These are phyloP conservation scores for Sussaba pulchella DNA, from an alignment of 2,888 invertebrate species.

Conservation along the genomic window DNA sequence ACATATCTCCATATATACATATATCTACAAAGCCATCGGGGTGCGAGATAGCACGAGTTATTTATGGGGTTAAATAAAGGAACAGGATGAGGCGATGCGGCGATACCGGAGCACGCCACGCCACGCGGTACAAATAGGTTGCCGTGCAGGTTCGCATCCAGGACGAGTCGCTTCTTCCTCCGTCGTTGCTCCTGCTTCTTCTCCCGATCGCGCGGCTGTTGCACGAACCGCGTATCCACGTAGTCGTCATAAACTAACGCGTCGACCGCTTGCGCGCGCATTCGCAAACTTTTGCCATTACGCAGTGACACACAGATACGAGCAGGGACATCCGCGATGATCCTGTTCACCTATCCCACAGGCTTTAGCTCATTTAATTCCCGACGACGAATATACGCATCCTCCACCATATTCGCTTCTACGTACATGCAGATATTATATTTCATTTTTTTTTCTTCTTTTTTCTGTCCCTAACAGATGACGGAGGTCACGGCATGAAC, in stretches of 20 bases:
- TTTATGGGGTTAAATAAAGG: slow-evolving; percentile 83
- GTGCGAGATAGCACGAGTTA: slow-evolving; percentile 80
- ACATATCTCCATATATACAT: background rate
- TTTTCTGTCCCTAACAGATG: slow-evolving; percentile 76
- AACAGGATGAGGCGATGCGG: slow-evolving; percentile 76
- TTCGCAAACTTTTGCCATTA: slow-evolving; percentile 55
- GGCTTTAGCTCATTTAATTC: slow-evolving; percentile 30
- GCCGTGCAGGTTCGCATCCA: slow-evolving; percentile 75
- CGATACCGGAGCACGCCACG: slow-evolving; percentile 73
- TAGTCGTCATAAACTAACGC: slow-evolving; percentile 76
- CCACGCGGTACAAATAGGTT: slow-evolving; percentile 79
- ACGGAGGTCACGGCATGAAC: slow-evolving; percentile 82
- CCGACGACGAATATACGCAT: slow-evolving; percentile 1
- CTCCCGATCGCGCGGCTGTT: slow-evolving; percentile 41
- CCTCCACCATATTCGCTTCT: background rate
- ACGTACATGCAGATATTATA: slow-evolving; percentile 8
- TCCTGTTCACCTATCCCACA: slow-evolving; percentile 28
- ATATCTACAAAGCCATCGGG: slow-evolving; percentile 73
- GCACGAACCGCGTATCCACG: slow-evolving; percentile 65
- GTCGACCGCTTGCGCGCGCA: slow-evolving; percentile 53
- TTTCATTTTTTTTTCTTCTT: slow-evolving; percentile 67
- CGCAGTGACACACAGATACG: slow-evolving; percentile 21
- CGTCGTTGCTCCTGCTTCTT: slow-evolving; percentile 53
- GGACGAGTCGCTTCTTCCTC: slow-evolving; percentile 42
- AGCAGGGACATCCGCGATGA: slow-evolving; percentile 5